These are phyloP conservation scores for Dysdera silvatica DNA, from an alignment of 1,140 invertebrate species.

Conservation along the genomic window DNA sequence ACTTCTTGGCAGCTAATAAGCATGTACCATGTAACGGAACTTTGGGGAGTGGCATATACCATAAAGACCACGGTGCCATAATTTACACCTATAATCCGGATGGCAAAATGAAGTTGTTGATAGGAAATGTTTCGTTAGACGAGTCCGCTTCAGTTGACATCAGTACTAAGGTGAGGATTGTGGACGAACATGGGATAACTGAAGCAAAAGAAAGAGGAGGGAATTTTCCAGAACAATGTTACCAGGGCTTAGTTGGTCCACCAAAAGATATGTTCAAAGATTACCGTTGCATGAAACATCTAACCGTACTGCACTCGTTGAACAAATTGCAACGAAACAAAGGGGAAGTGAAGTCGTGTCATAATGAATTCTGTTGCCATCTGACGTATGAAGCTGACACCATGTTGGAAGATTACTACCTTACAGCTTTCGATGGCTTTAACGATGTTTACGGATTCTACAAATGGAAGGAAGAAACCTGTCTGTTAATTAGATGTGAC, in stretches of 20 bases:
- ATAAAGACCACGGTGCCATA: background rate
- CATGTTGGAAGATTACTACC: slow-evolving; percentile 11
- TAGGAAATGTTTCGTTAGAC: slow-evolving; percentile 6
- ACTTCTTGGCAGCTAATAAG: slow-evolving; percentile 53
- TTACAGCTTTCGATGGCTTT: slow-evolving; percentile 10
- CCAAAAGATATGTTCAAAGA: background rate
- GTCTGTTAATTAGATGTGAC: slow-evolving; percentile 24
- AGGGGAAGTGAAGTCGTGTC: slow-evolving; percentile 10
- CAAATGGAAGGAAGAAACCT: slow-evolving; percentile 27
- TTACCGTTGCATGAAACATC: background rate
- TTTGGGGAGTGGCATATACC: slow-evolving; percentile 32
- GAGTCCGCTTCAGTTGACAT: background rate
- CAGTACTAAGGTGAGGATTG: background rate
- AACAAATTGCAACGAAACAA: background rate
- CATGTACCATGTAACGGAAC: slow-evolving; percentile 42
- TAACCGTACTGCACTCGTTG: slow-evolving; percentile 2
- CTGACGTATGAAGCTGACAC: slow-evolving; percentile 8
- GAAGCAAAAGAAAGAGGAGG: slow-evolving; percentile 7
- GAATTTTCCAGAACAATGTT: slow-evolving; percentile 6
- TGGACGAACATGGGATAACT: background rate
- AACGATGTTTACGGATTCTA: slow-evolving; percentile 5
- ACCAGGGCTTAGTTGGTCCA: background rate
- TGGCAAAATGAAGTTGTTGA: slow-evolving; percentile 12
- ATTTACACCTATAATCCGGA: slow-evolving; percentile 16
- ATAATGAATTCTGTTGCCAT: slow-evolving; percentile 25